Evolutionary conservation across 2,888 invertebrate genomes (phyloP).

Genomic region (Uloborus plumipes): DNA sequence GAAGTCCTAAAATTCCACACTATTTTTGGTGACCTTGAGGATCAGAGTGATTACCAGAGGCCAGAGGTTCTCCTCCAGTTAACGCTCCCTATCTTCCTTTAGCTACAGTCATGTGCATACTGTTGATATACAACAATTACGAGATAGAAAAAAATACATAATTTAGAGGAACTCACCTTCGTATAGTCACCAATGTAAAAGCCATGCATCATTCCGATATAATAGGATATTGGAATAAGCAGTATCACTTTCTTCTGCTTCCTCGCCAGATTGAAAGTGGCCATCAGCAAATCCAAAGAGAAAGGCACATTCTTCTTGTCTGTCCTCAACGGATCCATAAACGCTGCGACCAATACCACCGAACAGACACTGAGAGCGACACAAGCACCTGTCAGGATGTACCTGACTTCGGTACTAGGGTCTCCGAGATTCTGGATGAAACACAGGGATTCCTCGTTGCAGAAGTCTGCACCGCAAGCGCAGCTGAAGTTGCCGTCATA

Average conservation of each 20-base stretch:
- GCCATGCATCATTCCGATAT: constrained; percentile 98
- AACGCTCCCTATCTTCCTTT: no score
- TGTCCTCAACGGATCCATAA: constrained; percentile 92
- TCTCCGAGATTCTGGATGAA: constrained; percentile 78
- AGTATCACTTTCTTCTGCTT: constrained; percentile 92
- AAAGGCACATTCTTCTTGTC: constrained; percentile 71
- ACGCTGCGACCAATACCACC: constrained; percentile 85
- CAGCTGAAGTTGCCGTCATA: constrained; percentile 1
- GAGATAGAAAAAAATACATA: no score
- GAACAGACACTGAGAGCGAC: constrained; percentile 88
- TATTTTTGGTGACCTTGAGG: no score
- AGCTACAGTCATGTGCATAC: no score
- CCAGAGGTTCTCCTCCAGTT: no score
- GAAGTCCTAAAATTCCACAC: no score
- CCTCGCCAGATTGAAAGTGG: constrained; percentile 87
- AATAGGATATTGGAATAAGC: constrained; percentile 93
- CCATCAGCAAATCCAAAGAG: constrained; percentile 77
- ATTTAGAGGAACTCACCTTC: constrained; percentile 69
- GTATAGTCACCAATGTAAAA: constrained; percentile 85
- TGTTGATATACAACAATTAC: no score
- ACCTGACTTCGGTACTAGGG: constrained; percentile 88
- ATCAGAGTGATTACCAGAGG: no score
- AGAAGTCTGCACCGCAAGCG: constrained; percentile 10
- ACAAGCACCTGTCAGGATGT: constrained; percentile 90
- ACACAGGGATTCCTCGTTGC: constrained; percentile 12